Percentiles rank a stretch among this genome's conserved stretches.
These are phyloP conservation scores for Oryctes rhinoceros DNA, from an alignment of 1,140 invertebrate genomes.

Conservation along the genomic window DNA sequence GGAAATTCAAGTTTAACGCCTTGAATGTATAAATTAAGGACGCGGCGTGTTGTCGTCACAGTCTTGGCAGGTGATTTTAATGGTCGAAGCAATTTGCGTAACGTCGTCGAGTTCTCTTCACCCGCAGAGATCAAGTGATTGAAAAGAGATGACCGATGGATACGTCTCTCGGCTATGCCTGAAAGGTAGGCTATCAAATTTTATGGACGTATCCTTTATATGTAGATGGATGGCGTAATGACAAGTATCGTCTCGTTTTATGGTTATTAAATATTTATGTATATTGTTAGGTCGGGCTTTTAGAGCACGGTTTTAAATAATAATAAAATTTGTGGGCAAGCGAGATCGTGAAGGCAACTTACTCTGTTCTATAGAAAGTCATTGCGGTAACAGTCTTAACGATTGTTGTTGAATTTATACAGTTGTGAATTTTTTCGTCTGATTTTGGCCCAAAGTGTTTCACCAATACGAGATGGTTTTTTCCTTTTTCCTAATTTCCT, in stretches of 20 bases:
- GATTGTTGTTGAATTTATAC: no score
- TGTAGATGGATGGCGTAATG: neutral
- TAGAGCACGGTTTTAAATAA: neutral
- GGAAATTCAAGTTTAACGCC: neutral
- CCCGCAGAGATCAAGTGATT: neutral
- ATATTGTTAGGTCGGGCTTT: neutral
- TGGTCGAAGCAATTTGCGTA: neutral
- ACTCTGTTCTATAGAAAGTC: no score
- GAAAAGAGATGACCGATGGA: neutral
- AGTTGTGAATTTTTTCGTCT: no score
- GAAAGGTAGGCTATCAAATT: conserved; percentile 1
- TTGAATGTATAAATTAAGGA: neutral
- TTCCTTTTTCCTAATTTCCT: no score
- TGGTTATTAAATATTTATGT: conserved; percentile 20
- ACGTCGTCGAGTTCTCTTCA: neutral
- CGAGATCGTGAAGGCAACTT: no score
- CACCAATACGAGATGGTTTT: no score
- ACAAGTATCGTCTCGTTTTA: neutral
- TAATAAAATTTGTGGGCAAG: no score
- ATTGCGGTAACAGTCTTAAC: no score
- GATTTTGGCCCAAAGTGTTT: no score
- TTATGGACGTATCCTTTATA: conserved; percentile 1
- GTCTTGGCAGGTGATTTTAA: conserved; percentile 7
- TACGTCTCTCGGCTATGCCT: neutral
- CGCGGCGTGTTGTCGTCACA: neutral